Evolutionary conservation across 2,888 invertebrate genomes (phyloP), one percentile per base, ranked within the genome.

Genomic region (Buathra laborator): DNA sequence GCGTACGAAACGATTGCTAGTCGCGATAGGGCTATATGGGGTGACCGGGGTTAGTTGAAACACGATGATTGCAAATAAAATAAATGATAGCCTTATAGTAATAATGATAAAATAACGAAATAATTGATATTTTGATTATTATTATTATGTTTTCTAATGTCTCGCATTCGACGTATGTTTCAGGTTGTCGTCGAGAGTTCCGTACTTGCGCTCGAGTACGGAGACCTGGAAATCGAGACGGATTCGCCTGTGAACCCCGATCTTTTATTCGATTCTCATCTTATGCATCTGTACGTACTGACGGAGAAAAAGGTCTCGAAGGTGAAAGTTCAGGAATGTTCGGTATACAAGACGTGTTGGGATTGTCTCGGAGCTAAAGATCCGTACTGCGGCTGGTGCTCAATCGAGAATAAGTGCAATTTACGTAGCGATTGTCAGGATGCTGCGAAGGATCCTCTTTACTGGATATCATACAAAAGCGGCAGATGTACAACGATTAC

Each of bases 361-460:
- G 97, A 97, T 91, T 99, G 99, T 94, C 96, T 99, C 87, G 98
- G 97, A 90, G 98, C 98, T 87, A 97, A 97, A 94, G 99, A 99
- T 95, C 99, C 99, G 0, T 99, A 99, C 94, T 99, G 99, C 94
- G 99, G 99, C 85, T 99, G 99, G 99, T 99, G 99, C 95, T 98
- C 98, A 51, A 94, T 98, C 89, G 98, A 98, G 94, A 99, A 98
- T 94, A 98, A 98, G 95, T 99, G 99, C 94, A 98, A 98, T 90
- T 95, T 98, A 83, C 96, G 98, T 87, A 97, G 97, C 76, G 98
- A 97, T 92, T 99, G 99, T 94, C 97, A 97, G 92, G 98, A 98
- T 91, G 98, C 98, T 88, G 98, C 98, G 62, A 97, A 97, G 93
- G 98, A 98, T 95, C 97, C 98, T 1, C 95, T 98, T 67, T 98